Evolutionary conservation across 2,797 vertebrate genomes (phyloP), one percentile per base, ranked within the genome.

Genomic region (Anas capensis): DNA sequence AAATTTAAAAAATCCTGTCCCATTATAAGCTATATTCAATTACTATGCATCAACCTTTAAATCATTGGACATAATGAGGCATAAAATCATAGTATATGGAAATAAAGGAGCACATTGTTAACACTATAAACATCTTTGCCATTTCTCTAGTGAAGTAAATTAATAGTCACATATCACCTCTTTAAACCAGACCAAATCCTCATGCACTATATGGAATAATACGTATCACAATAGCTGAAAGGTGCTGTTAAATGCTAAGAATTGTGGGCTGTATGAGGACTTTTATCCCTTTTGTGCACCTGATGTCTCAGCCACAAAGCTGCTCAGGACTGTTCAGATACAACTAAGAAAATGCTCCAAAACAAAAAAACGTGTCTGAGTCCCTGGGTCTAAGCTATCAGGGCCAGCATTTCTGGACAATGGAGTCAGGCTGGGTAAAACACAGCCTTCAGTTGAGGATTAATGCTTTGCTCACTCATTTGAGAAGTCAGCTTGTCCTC

Each of bases 21-120:
- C 53, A 34, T 90, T 95, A 92, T 69, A 97, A 94, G 92, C 73
- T 88, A 58, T 44, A 57, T 75, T 93, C 94, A 93, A 94, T 92
- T 96, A 84, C 61, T 61, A 33, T 27, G 54, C 76, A 95, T 89
- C 73, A 44, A 51, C 82, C 76, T 93, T 86, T 34, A 93, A 75
- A 82, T 72, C 51, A 36, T 64, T 91, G 64, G 71, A 92, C 81
- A 93, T 57, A 62, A 95, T 64, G 33, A 88, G 91, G 64, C 56
- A 86, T 64, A 61, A 78, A 81, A 26, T 14, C 76, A n/a, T 20
- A 92, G 85, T 87, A 60, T 57, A 34, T 20, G 58, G 86, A 75
- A 93, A 86, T 38, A 8, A 68, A 69, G 69, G 75, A 92, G 58
- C 33, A 68, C 31, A 17, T 26, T 42, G 49, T 51, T 77, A 34